Evolutionary conservation across 2,888 invertebrate genomes (phyloP).

Genomic region (Cerastoderma edule): DNA sequence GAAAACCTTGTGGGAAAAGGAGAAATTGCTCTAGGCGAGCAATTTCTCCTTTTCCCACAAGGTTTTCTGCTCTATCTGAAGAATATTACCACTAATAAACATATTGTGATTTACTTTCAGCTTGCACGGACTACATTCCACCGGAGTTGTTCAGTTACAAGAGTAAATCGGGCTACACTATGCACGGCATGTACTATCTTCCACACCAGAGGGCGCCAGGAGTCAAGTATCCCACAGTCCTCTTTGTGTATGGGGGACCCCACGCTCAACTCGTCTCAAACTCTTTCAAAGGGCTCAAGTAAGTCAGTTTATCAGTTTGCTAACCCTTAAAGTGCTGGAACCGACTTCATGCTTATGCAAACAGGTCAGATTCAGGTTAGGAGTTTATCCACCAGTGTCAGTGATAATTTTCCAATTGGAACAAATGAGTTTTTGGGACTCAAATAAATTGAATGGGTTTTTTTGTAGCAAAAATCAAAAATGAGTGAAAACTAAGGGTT

Average conservation of each 20-base stretch:
- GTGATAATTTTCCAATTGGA: neutral
- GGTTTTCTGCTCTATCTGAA: no score
- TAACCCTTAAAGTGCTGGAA: no score
- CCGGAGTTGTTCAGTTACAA: slow-evolving; percentile 90
- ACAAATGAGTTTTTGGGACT: no score
- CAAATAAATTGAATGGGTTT: neutral
- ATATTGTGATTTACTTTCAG: slow-evolving; percentile 48
- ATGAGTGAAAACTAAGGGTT: no score
- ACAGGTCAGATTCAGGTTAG: no score
- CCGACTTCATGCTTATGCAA: no score
- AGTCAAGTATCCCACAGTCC: slow-evolving; percentile 93
- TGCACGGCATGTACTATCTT: slow-evolving; percentile 96
- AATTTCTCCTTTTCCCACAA: no score
- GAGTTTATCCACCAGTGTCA: no score
- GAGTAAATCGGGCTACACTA: slow-evolving; percentile 87
- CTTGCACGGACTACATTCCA: slow-evolving; percentile 85
- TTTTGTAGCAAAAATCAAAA: no score
- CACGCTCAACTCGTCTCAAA: slow-evolving; percentile 99
- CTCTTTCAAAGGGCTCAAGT: slow-evolving; percentile 86
- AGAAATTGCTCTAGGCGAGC: neutral
- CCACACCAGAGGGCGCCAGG: slow-evolving; percentile 86
- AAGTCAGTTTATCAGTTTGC: slow-evolving; percentile 39
- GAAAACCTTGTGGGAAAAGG: no score
- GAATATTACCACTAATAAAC: neutral
- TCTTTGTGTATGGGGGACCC: slow-evolving; percentile 99